Evolutionary conservation across 1,140 invertebrate species (phyloP).

Genomic region (Sarcophaga peregrina): DNA sequence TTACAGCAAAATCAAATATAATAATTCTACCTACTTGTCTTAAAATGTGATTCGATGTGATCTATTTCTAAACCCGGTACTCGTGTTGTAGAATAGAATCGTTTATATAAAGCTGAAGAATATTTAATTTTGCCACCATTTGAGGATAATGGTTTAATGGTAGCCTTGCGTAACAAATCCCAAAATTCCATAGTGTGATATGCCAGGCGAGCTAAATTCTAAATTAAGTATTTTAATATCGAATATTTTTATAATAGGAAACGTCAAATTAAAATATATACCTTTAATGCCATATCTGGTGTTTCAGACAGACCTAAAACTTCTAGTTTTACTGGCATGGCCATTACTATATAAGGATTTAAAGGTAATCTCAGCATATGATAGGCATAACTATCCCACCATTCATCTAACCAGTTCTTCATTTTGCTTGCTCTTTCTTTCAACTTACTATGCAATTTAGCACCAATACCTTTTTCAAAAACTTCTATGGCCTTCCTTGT

Average conservation of each 20-base stretch:
- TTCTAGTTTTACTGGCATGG: constrained; percentile 55
- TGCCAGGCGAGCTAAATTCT: constrained; percentile 59
- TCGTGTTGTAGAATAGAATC: constrained; percentile 76
- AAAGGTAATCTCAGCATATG: constrained; percentile 73
- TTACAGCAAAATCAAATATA: too few relatives aligned
- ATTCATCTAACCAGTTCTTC: constrained; percentile 69
- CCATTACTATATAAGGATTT: constrained; percentile 69
- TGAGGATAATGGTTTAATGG: constrained; percentile 75
- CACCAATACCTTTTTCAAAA: constrained; percentile 71
- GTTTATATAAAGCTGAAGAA: constrained; percentile 71
- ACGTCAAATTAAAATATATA: not conserved
- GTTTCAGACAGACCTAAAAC: constrained; percentile 56
- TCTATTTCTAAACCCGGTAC: constrained; percentile 75
- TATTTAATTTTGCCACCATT: constrained; percentile 66
- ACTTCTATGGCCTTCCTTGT: constrained; percentile 69
- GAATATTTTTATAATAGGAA: not conserved
- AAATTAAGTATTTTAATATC: not conserved
- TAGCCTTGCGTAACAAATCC: constrained; percentile 64
- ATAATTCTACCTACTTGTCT: constrained; percentile 48
- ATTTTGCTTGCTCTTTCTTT: constrained; percentile 68
- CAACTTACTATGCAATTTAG: constrained; percentile 75
- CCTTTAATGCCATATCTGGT: constrained; percentile 51
- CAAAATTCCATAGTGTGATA: constrained; percentile 63
- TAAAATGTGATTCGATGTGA: constrained; percentile 65
- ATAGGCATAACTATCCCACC: constrained; percentile 84